A percentile compares a stretch with the other conserved stretches of the same genome.
Conservation (phyloP, 2,113 vertebrate species). For the Aplodontia rufa region DNA sequence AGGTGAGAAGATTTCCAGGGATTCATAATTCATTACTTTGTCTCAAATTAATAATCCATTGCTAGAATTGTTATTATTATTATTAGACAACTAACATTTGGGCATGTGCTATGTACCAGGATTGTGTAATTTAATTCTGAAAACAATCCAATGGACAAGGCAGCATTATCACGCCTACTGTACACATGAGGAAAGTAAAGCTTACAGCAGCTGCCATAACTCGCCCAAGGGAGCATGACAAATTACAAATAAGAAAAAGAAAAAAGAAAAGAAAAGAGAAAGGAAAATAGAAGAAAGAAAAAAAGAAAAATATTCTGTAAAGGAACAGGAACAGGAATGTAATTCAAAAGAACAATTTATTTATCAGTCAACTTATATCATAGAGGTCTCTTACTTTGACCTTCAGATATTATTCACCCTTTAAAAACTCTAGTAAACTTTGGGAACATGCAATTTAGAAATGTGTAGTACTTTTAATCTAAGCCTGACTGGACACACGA, state of each 20-base stretch:
- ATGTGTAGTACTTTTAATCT: constrained; percentile 1
- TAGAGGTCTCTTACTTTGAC: not conserved
- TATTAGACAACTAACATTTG: not conserved
- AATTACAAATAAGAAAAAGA: not conserved
- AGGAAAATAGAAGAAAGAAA: not conserved
- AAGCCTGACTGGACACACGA: not conserved
- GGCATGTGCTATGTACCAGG: not conserved
- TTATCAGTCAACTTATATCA: not conserved
- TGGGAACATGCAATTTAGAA: not conserved
- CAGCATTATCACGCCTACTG: not conserved
- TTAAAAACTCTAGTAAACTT: not conserved
- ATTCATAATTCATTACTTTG: not conserved
- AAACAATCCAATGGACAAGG: not conserved
- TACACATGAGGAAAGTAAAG: not conserved
- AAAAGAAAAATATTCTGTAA: not conserved
- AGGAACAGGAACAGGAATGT: too few relatives aligned
- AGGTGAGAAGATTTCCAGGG: not conserved
- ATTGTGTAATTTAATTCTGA: not conserved
- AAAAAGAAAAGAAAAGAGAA: too few relatives aligned
- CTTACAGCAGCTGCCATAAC: not conserved
- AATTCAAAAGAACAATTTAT: constrained; percentile 11
- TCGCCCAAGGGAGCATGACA: not conserved
- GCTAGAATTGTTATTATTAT: not conserved
- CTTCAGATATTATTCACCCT: not conserved
- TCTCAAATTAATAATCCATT: not conserved